Conservation (phyloP, 2,113 vertebrate genomes). For the Morone chrysops region DNA sequence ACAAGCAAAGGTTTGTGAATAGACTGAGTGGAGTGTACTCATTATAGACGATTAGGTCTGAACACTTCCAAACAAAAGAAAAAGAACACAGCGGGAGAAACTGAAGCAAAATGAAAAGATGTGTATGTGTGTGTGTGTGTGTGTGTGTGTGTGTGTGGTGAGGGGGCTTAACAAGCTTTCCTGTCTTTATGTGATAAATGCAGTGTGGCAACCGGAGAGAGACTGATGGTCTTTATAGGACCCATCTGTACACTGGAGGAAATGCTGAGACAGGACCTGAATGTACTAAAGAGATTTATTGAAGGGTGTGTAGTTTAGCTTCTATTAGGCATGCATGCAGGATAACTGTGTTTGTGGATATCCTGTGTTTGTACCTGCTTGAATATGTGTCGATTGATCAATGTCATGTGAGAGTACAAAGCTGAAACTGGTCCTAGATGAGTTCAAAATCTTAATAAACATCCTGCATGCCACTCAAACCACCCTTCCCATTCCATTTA, state of each 20-base stretch:
- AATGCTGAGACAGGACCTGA: not conserved
- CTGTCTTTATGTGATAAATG: constrained; percentile 32
- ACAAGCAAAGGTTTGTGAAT: constrained; percentile 51
- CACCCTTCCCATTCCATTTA: not conserved
- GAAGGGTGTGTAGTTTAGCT: not conserved
- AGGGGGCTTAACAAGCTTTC: constrained; percentile 19
- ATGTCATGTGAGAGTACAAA: not conserved
- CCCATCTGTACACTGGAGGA: constrained; percentile 3
- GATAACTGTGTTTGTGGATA: not conserved
- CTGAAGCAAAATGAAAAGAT: constrained; percentile 15
- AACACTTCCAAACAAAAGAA: constrained; percentile 53
- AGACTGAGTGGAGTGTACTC: constrained; percentile 55
- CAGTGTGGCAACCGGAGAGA: constrained; percentile 39
- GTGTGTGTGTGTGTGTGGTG: constrained; percentile 13
- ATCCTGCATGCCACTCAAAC: constrained; percentile 8
- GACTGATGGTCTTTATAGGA: constrained; percentile 18
- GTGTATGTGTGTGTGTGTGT: constrained; percentile 21
- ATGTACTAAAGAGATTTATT: not conserved
- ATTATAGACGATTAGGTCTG: constrained; percentile 69
- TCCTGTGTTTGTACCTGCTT: not conserved
- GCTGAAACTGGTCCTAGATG: not conserved
- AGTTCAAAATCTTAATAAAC: not conserved
- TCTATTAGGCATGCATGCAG: not conserved
- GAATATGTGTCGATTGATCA: not conserved
- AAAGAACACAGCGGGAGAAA: constrained; percentile 28